Percentiles rank a stretch among this genome's conserved stretches.
These are phyloP conservation scores for Pomatorhinus ruficollis DNA, from an alignment of 2,113 vertebrate species.

Conservation along the genomic window DNA sequence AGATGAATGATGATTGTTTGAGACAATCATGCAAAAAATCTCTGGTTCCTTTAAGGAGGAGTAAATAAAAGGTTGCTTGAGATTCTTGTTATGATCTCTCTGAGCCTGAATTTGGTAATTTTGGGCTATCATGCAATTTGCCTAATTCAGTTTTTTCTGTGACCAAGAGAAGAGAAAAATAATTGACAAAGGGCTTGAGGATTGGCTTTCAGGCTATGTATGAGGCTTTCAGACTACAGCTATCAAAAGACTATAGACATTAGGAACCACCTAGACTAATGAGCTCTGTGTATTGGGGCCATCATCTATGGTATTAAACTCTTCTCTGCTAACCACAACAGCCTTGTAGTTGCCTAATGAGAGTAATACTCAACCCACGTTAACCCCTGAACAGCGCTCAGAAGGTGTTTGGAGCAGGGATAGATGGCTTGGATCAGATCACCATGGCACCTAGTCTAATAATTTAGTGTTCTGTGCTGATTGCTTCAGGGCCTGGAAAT, in stretches of 20 bases:
- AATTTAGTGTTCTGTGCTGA: background rate
- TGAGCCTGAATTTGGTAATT: background rate
- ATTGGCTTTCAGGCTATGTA: background rate
- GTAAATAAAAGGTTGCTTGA: background rate
- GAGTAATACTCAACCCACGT: background rate
- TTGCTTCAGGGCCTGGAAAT: background rate
- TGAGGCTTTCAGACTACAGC: background rate
- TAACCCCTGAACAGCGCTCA: background rate
- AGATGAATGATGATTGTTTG: background rate
- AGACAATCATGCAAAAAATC: background rate
- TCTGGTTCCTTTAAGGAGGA: background rate
- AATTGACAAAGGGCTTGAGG: background rate
- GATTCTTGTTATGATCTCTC: background rate
- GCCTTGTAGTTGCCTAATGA: background rate
- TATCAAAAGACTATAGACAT: background rate
- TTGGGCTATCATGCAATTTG: background rate
- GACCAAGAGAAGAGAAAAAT: background rate
- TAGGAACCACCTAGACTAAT: background rate
- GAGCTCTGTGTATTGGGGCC: background rate
- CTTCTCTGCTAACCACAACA: background rate
- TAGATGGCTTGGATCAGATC: background rate
- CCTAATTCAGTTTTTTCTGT: background rate
- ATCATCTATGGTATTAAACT: background rate
- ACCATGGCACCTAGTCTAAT: background rate
- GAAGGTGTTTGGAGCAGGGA: background rate